Conservation (phyloP, 2,797 vertebrate species). For the Erethizon dorsatum region DNA sequence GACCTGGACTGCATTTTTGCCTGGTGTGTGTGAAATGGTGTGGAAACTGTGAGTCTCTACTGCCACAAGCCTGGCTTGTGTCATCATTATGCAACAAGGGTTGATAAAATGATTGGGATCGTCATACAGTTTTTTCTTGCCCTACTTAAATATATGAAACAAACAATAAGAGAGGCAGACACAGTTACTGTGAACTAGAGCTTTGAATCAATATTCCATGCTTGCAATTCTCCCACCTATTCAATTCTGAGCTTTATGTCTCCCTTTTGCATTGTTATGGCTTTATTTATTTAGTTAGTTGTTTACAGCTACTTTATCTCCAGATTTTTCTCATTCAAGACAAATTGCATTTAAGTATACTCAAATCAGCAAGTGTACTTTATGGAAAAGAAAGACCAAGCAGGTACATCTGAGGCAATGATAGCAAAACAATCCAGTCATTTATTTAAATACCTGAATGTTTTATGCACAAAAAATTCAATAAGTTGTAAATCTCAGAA, state of each 20-base stretch:
- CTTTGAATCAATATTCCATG: slow-evolving; percentile 23
- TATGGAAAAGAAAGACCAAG: slow-evolving; percentile 76
- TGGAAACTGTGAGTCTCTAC: not conserved
- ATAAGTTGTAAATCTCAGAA: slow-evolving; percentile 80
- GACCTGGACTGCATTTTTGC: not conserved
- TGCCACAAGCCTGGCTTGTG: not conserved
- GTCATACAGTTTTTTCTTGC: not conserved
- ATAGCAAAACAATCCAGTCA: slow-evolving; percentile 79
- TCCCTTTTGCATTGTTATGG: slow-evolving; percentile 60
- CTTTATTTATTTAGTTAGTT: slow-evolving; percentile 75
- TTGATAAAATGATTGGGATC: not conserved
- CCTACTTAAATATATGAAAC: slow-evolving; percentile 40
- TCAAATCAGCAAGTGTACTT: slow-evolving; percentile 84
- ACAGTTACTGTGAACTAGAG: not conserved
- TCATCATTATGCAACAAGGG: not conserved
- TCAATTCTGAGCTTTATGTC: slow-evolving; percentile 41
- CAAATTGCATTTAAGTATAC: slow-evolving; percentile 82
- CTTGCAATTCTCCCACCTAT: slow-evolving; percentile 33
- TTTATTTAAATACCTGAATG: slow-evolving; percentile 82
- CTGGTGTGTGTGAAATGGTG: not conserved
- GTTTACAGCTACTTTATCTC: slow-evolving; percentile 71
- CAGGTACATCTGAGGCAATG: slow-evolving; percentile 77
- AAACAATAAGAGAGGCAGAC: slow-evolving; percentile 28
- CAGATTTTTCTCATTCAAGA: slow-evolving; percentile 79
- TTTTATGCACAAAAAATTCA: slow-evolving; percentile 79